A percentile compares a stretch with the other conserved stretches of the same genome.
phyloP scores from a whole-genome alignment of 2,113 vertebrate species.

The Pitta sordida region DNA sequence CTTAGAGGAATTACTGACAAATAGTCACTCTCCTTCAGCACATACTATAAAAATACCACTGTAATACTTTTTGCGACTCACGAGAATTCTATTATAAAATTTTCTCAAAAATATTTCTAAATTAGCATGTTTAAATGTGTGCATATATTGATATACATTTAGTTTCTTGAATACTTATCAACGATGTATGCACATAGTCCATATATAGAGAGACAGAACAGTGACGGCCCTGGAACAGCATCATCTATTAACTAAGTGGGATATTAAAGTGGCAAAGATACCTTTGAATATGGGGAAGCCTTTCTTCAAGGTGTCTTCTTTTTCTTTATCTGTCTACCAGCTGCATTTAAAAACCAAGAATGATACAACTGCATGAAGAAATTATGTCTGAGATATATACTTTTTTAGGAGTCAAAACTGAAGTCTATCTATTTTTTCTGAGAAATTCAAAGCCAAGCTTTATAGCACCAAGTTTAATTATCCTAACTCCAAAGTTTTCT shows the following conservation, averaged over 20 bases:
- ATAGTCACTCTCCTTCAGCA: background rate
- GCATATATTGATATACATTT: background rate
- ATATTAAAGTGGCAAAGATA: background rate
- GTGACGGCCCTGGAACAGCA: background rate
- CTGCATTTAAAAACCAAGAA: background rate
- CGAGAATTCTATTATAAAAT: background rate
- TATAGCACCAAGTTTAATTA: background rate
- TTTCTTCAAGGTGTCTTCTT: background rate
- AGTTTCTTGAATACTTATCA: background rate
- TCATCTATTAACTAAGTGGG: background rate
- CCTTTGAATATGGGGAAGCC: background rate
- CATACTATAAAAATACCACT: background rate
- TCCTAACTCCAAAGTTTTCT: background rate
- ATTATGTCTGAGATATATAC: background rate
- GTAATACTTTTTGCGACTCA: background rate
- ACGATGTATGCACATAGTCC: background rate
- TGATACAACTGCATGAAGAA: background rate
- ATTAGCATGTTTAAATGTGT: background rate
- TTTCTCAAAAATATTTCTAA: background rate
- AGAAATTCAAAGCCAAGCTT: background rate
- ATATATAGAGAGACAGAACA: background rate
- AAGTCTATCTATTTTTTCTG: background rate
- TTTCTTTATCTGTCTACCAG: background rate
- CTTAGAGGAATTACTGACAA: constrained; percentile 26
- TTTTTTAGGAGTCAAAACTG: too few relatives aligned